A percentile compares a stretch with the other conserved stretches of the same genome.
These are phyloP conservation scores for Paratilapia polleni DNA, from an alignment of 2,113 vertebrate genomes.

Conservation along the genomic window DNA sequence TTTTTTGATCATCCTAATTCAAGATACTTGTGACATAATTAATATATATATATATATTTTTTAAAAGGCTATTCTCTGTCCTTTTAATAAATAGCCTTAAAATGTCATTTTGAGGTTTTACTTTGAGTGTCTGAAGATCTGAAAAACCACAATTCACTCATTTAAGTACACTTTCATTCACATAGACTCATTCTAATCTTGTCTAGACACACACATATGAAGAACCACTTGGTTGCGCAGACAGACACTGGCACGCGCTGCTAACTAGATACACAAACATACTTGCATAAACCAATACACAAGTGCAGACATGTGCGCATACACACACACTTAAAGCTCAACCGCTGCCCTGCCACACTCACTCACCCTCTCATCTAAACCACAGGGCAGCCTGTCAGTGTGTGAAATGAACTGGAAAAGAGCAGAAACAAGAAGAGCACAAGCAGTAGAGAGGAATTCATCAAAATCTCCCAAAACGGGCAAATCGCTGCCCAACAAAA, in stretches of 20 bases:
- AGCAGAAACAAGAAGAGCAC: slow-evolving; percentile 48
- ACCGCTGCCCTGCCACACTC: slow-evolving; percentile 3
- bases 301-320: background rate
- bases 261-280: slow-evolving; percentile 24
- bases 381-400: slow-evolving; percentile 42
- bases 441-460: slow-evolving; percentile 20
- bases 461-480: slow-evolving; percentile 9
- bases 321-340: background rate
- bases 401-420: slow-evolving; percentile 60
- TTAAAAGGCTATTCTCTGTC: background rate
- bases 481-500: background rate
- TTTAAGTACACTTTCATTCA: background rate
- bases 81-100: background rate
- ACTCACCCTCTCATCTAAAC: slow-evolving; percentile 26
- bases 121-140: background rate
- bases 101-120: slow-evolving; percentile 6
- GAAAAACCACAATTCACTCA: background rate
- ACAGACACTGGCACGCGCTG: background rate
- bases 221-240: background rate
- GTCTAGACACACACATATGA: slow-evolving; percentile 13
- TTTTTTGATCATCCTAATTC: background rate
- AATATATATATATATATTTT: background rate
- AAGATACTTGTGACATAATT: background rate
- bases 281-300: slow-evolving; percentile 24
- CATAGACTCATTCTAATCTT: background rate